Evolutionary conservation across 2,797 vertebrate genomes (phyloP).

Genomic region (Aselliscus stoliczkanus): DNA sequence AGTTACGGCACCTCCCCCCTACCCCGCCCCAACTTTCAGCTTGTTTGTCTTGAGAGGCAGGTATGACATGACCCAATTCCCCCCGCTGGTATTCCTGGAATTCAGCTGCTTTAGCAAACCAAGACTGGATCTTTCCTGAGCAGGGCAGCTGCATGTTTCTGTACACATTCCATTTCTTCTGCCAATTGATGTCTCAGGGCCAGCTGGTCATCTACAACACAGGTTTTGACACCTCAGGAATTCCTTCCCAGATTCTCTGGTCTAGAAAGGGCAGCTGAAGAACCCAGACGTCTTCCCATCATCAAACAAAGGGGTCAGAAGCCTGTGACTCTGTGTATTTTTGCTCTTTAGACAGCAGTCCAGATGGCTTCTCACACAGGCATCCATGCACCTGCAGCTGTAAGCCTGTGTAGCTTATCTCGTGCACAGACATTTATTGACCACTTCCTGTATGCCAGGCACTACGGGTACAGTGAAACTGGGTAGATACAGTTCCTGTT

Average conservation of each 20-base stretch:
- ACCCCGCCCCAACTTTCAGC: not conserved
- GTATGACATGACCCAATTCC: constrained; percentile 57
- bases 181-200: constrained; percentile 16
- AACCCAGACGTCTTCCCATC: not conserved
- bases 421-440: not conserved
- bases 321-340: not conserved
- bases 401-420: not conserved
- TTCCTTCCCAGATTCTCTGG: constrained; percentile 20
- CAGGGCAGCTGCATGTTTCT: not conserved
- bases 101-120: constrained; percentile 46
- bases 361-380: not conserved
- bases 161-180: constrained; percentile 35
- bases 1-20: not conserved
- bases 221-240: constrained; percentile 32
- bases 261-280: not conserved
- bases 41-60: constrained; percentile 67
- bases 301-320: not conserved
- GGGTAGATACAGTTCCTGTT: not conserved
- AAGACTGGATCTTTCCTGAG: not conserved
- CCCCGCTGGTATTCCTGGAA: constrained; percentile 66
- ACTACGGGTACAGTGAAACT: not conserved
- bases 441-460: not conserved
- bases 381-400: not conserved
- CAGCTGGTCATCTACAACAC: constrained; percentile 38
- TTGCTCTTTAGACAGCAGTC: not conserved